Evolutionary conservation across 2,797 vertebrate genomes (phyloP).

Genomic region (Cryptoprocta ferox): DNA sequence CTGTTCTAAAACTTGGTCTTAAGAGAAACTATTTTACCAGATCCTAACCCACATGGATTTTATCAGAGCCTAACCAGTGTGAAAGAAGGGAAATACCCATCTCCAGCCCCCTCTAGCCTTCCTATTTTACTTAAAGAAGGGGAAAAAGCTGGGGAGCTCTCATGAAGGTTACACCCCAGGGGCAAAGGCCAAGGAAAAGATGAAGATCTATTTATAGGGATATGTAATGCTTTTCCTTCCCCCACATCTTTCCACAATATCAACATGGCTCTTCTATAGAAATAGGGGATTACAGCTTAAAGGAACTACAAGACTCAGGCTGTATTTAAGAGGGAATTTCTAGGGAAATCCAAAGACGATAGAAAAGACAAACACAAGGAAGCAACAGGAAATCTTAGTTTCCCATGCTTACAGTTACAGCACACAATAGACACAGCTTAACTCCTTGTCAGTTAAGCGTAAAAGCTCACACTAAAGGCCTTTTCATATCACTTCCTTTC

Average conservation of each 20-base stretch:
- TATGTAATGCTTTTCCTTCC: background rate
- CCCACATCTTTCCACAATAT: background rate
- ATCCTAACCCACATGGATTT: background rate
- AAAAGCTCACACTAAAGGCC: background rate
- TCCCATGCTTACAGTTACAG: background rate
- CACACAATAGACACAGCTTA: background rate
- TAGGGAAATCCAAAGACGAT: background rate
- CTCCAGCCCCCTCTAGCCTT: background rate
- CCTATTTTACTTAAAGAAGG: background rate
- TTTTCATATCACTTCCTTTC: background rate
- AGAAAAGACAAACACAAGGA: background rate
- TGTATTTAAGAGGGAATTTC: background rate
- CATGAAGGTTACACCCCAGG: background rate
- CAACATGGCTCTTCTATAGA: background rate
- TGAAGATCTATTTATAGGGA: background rate
- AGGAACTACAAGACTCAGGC: background rate
- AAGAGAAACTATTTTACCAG: background rate
- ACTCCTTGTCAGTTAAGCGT: background rate
- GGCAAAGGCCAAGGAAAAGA: background rate
- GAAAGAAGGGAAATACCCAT: background rate
- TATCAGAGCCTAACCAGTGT: background rate
- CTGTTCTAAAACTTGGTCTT: background rate
- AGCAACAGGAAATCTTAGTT: background rate
- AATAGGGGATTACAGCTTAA: background rate
- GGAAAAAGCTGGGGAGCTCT: background rate